Base-by-base conservation (phyloP, 1,140 invertebrate genomes). In the Neoseiulus cucumeris region DNA sequence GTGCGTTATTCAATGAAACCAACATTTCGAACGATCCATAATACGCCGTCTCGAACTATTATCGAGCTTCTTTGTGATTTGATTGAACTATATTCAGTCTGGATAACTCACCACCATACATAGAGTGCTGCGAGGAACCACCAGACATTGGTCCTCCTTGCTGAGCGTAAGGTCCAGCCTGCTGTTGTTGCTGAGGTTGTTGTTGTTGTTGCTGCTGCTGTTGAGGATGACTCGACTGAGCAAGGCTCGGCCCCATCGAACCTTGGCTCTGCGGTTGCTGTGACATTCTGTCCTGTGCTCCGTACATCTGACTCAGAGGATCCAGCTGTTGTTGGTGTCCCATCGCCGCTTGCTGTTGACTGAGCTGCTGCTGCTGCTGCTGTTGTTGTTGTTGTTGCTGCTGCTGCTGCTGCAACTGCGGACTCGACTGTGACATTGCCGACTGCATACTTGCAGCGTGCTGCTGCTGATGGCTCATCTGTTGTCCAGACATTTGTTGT, bases 271-370 rank as follows among this genome's bases (percentile, higher is more conserved):
- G 33, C 9, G 33, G 33, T 39, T 39, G 33, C 9, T 39, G 33
- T 4, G 33, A 6, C 33, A 39, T 39, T 39, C 33, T 39, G 4
- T 39, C 33, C 33, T 39, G 33, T 39, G 33, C 33, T 9, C 51
- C 17, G 22, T 59, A 59, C 22, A 59, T 59, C 9, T 59, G 51
- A 17, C 51, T 33, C 51, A 59, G 14, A 2, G 51, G 51, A 25
- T 59, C 51, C 51, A 59, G 17, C 51, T 59, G 51, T 59, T 66
- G 69, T 70, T 64, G 70, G 51, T 68, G 51, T 45, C 18, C 66
- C 65, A 44, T 64, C 44, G 65, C 41, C 51, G 51, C 22, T 59
- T 17, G 45, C 25, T 47, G 45, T 20, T 47, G 18, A 28, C 45
- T 47, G 17, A 22, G 51, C 22, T 64, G 64, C 20, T 42, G 66